Percentiles rank a stretch among this genome's conserved stretches.
Conservation (phyloP, 2,113 vertebrate species). For the Pomatostomus ruficeps region DNA sequence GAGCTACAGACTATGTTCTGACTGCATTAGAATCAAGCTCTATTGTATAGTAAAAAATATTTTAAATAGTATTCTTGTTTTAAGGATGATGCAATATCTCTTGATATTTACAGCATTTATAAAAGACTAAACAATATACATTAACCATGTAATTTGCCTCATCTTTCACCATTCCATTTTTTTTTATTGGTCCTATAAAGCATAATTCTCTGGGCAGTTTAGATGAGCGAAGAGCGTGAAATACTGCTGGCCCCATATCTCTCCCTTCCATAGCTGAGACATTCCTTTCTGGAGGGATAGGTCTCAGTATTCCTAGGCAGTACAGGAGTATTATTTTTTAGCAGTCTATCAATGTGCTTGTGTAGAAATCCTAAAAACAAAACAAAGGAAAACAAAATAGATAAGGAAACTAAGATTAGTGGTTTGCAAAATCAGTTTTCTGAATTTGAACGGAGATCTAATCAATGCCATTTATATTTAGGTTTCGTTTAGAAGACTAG, state of each 20-base stretch:
- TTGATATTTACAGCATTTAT: constrained; percentile 14
- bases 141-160: neutral
- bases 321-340: neutral
- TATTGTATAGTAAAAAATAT: neutral
- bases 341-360: neutral
- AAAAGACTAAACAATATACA: neutral
- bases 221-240: neutral
- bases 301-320: neutral
- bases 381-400: neutral
- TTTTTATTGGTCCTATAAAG: constrained; percentile 9
- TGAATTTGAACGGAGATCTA: neutral
- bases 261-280: neutral
- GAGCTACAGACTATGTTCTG: neutral
- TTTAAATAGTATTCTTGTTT: neutral
- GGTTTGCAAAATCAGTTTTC: neutral
- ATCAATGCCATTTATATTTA: neutral
- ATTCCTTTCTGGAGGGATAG: neutral
- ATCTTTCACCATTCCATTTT: neutral
- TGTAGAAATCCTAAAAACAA: neutral
- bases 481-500: neutral
- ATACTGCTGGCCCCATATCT: neutral
- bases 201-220: neutral
- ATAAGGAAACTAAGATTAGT: neutral
- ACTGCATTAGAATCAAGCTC: neutral
- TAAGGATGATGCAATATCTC: neutral